Evolutionary conservation across 2,888 invertebrate genomes (phyloP), one percentile per base, ranked within the genome.

Genomic region (Diachrysia chrysitis): DNA sequence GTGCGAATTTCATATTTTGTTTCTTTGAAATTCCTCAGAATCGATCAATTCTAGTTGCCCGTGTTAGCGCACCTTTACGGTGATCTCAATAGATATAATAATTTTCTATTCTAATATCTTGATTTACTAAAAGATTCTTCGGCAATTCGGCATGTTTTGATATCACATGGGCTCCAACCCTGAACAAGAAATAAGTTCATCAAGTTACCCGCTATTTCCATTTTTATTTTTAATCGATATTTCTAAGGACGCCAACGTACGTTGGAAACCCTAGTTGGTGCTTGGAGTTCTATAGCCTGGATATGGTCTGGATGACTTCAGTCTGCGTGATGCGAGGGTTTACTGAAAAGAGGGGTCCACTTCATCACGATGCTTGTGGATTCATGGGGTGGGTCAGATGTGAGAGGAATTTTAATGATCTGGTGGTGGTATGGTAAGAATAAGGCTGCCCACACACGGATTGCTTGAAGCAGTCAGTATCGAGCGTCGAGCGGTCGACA

Each of bases 221-320:
- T n/a, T n/a, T n/a, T n/a, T n/a, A n/a, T n/a, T n/a, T n/a, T n/a
- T n/a, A n/a, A 10, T 32, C 32, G 32, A 32, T 32, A 32, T 7
- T 32, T 32, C 32, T 10, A 10, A 10, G 32, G 32, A 32, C 7
- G 10, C 32, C 32, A 10, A 32, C 0, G 10, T 32, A 2, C 10
- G 9, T 10, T 37, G 3, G 16, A 16, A 37, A 16, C 3, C 3
- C 14, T 5, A n/a, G 42, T 5, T 42, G 0, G 42, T n/a, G 37
- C 37, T 37, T 37, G 59, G n/a, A n/a, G 14, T 9, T 14, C 17
- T 71, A 73, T 76, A 73, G 71, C 53, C 73, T 65, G 25, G 73
- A 73, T n/a, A 73, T 64, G 12, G 56, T 58, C n/a, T 37, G 14
- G 9, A 48, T 48, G 53, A 70, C 48, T n/a, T 75, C 73, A 9